Percentiles rank a stretch among this genome's conserved stretches.
Evolutionary conservation across 2,888 invertebrate species (phyloP).

Genomic region (Scelioninae gen. 2): DNA sequence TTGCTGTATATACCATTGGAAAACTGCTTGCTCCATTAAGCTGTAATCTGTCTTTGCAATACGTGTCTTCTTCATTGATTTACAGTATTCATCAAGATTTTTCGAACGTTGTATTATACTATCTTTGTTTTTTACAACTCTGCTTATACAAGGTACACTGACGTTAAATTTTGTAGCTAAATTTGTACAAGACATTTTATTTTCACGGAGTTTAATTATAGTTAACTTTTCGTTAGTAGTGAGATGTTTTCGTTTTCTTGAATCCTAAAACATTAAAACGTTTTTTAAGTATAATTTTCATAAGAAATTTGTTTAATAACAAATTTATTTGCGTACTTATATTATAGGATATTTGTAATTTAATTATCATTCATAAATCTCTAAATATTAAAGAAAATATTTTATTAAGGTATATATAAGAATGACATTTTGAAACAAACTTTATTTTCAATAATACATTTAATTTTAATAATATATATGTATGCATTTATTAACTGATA

Average conservation of each 20-base stretch:
- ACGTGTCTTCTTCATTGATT: neutral
- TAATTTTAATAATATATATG: too few species aligned
- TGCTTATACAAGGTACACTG: neutral
- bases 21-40: neutral
- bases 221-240: neutral
- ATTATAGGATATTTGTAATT: too few species aligned
- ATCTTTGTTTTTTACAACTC: neutral
- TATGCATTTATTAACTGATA: too few species aligned
- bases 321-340: too few species aligned
- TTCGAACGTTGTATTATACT: neutral
- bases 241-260: neutral
- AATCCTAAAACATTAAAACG: neutral
- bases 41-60: neutral
- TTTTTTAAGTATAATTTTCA: too few species aligned
- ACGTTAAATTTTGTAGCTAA: constrained; percentile 1
- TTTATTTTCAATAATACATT: too few species aligned
- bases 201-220: constrained; percentile 5
- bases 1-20: constrained; percentile 4
- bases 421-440: too few species aligned
- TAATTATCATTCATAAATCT: too few species aligned
- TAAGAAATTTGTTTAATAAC: too few species aligned
- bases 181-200: neutral
- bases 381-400: too few species aligned
- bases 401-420: too few species aligned
- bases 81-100: neutral